Percentiles rank a stretch among this genome's conserved stretches.
phyloP scores from a whole-genome alignment of 2,113 vertebrate genomes.

The Mandrillus leucophaeus region DNA sequence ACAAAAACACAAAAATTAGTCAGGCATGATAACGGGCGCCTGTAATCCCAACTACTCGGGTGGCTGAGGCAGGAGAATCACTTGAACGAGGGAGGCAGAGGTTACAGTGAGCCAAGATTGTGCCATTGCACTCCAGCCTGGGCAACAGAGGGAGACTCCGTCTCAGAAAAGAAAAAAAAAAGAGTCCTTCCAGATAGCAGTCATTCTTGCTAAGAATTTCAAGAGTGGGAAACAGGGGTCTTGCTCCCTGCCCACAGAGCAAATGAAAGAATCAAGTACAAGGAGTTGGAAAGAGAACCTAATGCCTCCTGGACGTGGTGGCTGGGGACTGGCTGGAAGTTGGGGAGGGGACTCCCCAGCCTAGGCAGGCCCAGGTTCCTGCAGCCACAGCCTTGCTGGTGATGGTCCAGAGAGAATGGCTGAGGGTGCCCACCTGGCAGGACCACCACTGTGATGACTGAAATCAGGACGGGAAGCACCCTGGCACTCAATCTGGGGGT shows the following conservation, averaged over 20 bases:
- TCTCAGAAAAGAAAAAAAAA: too few relatives aligned
- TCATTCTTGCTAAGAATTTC: rapidly evolving
- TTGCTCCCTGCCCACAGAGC: too few relatives aligned
- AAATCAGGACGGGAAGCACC: rapidly evolving
- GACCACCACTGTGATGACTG: rapidly evolving
- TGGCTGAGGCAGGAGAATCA: too few relatives aligned
- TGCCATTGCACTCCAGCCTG: too few relatives aligned
- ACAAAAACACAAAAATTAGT: too few relatives aligned
- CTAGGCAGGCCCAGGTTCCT: too few relatives aligned
- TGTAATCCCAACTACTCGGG: too few relatives aligned
- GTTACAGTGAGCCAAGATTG: too few relatives aligned
- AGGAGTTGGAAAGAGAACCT: not conserved
- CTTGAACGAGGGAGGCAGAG: too few relatives aligned
- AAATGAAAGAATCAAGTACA: not conserved
- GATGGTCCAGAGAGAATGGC: rapidly evolving
- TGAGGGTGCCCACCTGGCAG: too few relatives aligned
- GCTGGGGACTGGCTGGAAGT: not conserved
- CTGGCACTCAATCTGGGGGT: rapidly evolving
- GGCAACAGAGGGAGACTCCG: too few relatives aligned
- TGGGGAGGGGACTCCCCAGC: not conserved
- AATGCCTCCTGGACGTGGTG: not conserved
- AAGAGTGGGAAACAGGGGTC: not conserved
- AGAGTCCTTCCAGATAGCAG: rapidly evolving
- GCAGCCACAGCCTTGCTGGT: not conserved
- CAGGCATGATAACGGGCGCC: too few relatives aligned